Base-by-base conservation (phyloP, 2,113 vertebrate species). In the Meriones unguiculatus region DNA sequence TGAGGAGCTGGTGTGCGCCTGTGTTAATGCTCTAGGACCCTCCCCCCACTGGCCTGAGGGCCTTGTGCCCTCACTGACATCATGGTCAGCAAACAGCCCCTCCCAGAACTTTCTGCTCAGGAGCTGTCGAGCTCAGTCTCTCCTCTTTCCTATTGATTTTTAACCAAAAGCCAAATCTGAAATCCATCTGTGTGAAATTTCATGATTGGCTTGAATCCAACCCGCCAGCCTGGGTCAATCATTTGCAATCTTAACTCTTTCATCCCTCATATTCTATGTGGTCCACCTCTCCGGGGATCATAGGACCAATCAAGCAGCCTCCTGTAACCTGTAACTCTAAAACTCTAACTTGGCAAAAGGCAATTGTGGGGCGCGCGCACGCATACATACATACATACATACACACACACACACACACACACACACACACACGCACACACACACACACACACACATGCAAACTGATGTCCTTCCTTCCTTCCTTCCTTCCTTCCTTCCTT, bases 101-200 rank as follows among this genome's bases (percentile, higher is more conserved):
- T 88, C 50, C 69, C 85, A 38, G 18, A 17, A 5, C 9, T 46
- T 46, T 65, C 81, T 50, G 52, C 30, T 2, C 50, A 2, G 15
- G 20, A 75, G 35, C 41, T 0, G 0, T 8, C 0, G 75, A 59
- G 50, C 50, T 38, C 6, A 2, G 35, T 12, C 73, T 50, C 84
- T n/a, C 18, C 50, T 64, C 50, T 82, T 46, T 38, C 57, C 65
- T 32, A 10, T n/a, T 77, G 85, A 35, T 78, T 80, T 46, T 94
- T 67, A 96, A 96, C 65, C 62, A 41, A 94, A 92, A 54, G 76
- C 65, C 90, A 95, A 90, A 62, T 90, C 30, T 92, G 35, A 35
- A 65, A 59, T 54, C 65, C n/a, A 69, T 57, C 75, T 59, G 92
- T 38, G 50, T n/a, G 80, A 85, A 88, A 87, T 80, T 76, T 28